Percentiles rank a stretch among this genome's conserved stretches.
Evolutionary conservation across 1,140 invertebrate species (phyloP).

Genomic region (Drosophila orosa): DNA sequence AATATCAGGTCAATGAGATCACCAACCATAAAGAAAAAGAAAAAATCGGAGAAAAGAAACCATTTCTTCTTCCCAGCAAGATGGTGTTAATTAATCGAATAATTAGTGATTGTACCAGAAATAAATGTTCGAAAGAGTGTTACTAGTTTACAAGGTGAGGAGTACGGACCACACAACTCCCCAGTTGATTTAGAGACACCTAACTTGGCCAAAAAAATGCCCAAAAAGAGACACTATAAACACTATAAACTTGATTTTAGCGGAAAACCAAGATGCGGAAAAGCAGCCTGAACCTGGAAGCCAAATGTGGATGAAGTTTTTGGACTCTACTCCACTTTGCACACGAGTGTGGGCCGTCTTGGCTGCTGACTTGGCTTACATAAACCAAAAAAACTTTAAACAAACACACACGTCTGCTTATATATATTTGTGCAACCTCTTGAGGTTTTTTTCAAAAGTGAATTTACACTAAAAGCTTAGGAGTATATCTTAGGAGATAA

Average conservation of each 20-base stretch:
- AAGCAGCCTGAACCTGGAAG: slow-evolving; percentile 75
- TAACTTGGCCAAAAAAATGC: slow-evolving; percentile 57
- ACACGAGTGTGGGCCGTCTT: slow-evolving; percentile 66
- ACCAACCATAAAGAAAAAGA: neutral
- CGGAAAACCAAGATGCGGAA: slow-evolving; percentile 68
- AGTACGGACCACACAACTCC: slow-evolving; percentile 47
- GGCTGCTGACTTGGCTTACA: slow-evolving; percentile 64
- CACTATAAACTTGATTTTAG: slow-evolving; percentile 45
- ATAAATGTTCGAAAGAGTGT: slow-evolving; percentile 34
- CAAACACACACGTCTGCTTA: slow-evolving; percentile 17
- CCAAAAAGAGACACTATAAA: slow-evolving; percentile 24
- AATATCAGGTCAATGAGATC: slow-evolving; percentile 27
- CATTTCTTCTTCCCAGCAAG: slow-evolving; percentile 24
- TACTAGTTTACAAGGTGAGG: slow-evolving; percentile 44
- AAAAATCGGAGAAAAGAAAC: neutral
- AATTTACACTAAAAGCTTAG: slow-evolving; percentile 32
- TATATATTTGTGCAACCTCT: slow-evolving; percentile 39
- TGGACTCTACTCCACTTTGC: slow-evolving; percentile 45
- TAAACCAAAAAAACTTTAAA: slow-evolving; percentile 63
- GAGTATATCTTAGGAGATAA: slow-evolving; percentile 8
- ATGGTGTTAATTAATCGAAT: slow-evolving; percentile 32
- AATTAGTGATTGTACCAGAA: slow-evolving; percentile 37
- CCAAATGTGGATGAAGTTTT: slow-evolving; percentile 66
- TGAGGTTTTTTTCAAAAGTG: slow-evolving; percentile 30
- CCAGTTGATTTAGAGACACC: slow-evolving; percentile 52